phyloP scores from a whole-genome alignment of 2,113 vertebrate genomes.

The Platysteira castanea region DNA sequence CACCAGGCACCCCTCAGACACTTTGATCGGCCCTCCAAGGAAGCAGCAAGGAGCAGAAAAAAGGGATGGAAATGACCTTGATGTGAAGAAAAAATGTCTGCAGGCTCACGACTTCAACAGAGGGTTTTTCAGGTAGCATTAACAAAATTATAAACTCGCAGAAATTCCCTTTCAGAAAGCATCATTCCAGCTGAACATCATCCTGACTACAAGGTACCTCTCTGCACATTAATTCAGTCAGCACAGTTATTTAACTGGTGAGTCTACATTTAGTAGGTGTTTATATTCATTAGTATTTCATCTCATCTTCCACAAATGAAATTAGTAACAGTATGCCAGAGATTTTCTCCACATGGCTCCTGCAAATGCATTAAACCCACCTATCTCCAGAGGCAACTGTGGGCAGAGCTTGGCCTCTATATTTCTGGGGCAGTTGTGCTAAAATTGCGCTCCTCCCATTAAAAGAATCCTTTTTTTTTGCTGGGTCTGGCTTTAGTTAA shows the following conservation, averaged over 20 bases:
- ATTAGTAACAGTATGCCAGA: neutral
- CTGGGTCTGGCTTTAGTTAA: neutral
- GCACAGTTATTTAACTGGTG: neutral
- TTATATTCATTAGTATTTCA: constrained; percentile 18
- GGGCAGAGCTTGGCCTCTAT: neutral
- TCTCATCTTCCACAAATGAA: constrained; percentile 1
- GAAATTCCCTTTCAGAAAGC: neutral
- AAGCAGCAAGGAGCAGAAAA: neutral
- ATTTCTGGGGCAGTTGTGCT: neutral
- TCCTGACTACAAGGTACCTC: neutral
- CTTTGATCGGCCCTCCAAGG: neutral
- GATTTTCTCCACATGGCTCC: neutral
- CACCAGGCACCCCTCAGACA: neutral
- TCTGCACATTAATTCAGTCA: neutral
- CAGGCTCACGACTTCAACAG: neutral
- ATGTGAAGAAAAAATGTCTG: neutral
- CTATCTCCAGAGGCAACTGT: neutral
- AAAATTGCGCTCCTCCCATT: neutral
- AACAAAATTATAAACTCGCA: accelerated
- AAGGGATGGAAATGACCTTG: neutral
- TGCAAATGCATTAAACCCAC: neutral
- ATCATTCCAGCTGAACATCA: neutral
- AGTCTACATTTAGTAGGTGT: neutral
- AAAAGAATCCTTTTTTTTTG: neutral
- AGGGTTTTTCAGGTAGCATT: neutral